These are phyloP conservation scores for Myocastor coypus DNA, from an alignment of 2,113 vertebrate genomes.

Conservation along the genomic window DNA sequence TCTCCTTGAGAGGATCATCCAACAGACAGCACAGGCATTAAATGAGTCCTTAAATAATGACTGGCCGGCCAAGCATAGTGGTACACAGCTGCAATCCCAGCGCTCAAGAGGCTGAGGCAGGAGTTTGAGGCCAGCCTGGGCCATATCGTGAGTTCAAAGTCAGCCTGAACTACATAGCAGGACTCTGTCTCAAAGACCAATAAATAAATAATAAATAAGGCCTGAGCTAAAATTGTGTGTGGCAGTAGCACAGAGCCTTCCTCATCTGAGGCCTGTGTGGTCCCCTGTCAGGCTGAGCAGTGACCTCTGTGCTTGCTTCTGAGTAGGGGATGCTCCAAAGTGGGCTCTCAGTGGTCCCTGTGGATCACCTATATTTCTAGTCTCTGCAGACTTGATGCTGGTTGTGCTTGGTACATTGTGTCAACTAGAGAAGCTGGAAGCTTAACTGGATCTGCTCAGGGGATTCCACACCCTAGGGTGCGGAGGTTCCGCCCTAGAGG, in stretches of 20 bases:
- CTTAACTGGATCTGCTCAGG: no score
- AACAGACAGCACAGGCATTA: not conserved
- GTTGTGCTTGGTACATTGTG: no score
- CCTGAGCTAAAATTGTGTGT: not conserved
- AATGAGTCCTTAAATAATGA: not conserved
- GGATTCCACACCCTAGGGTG: no score
- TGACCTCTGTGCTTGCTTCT: not conserved
- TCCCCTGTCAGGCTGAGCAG: no score
- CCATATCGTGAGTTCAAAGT: not conserved
- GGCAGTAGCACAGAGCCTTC: not conserved
- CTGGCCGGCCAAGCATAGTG: not conserved
- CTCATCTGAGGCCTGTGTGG: not conserved
- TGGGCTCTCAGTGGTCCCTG: not conserved
- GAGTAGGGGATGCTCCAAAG: rapidly evolving
- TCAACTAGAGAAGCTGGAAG: no score
- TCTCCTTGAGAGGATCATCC: not conserved
- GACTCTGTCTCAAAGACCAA: not conserved
- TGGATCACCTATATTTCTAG: not conserved
- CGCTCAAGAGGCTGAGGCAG: not conserved
- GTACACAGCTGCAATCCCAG: not conserved
- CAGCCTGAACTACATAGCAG: not conserved
- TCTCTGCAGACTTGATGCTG: not conserved
- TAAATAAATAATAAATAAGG: not conserved
- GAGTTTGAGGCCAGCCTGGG: not conserved
- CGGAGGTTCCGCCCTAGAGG: no score